These are phyloP conservation scores for Chlorodrepanis virens DNA, from an alignment of 2,113 vertebrate genomes.

Conservation along the genomic window DNA sequence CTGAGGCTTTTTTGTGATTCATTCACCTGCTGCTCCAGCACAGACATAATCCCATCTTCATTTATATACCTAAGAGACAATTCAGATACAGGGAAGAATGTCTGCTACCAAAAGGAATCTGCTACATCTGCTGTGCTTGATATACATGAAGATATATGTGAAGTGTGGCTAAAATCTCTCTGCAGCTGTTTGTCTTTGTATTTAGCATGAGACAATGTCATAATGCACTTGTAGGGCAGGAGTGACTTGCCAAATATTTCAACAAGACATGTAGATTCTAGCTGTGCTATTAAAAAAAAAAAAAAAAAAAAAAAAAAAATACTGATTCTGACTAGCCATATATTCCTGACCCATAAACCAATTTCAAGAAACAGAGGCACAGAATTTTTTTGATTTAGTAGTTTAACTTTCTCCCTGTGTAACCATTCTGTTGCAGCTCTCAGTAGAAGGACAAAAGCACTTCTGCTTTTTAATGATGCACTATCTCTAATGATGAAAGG, in stretches of 20 bases:
- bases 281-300: neutral
- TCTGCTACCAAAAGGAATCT: neutral
- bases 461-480: neutral
- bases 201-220: slow-evolving; percentile 15
- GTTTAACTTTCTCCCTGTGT: neutral
- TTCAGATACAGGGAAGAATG: neutral
- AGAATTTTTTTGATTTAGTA: neutral
- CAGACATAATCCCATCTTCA: slow-evolving; percentile 36
- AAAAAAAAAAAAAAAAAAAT: neutral
- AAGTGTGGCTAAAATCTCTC: slow-evolving; percentile 13
- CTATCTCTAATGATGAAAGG: neutral
- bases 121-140: slow-evolving; percentile 1
- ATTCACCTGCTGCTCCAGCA: slow-evolving; percentile 47
- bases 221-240: neutral
- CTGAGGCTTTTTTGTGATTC: slow-evolving; percentile 51
- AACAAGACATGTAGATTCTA: neutral
- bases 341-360: neutral
- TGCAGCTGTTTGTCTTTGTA: slow-evolving; percentile 31
- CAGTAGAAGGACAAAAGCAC: neutral
- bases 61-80: slow-evolving; percentile 46
- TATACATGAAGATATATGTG: slow-evolving; percentile 8
- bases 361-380: neutral
- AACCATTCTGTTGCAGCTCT: neutral
- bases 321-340: neutral
- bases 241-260: neutral